A percentile compares a stretch with the other conserved stretches of the same genome.
These are phyloP conservation scores for Caenorhabditis imperialis DNA, from an alignment of 2,888 invertebrate species.

Conservation along the genomic window DNA sequence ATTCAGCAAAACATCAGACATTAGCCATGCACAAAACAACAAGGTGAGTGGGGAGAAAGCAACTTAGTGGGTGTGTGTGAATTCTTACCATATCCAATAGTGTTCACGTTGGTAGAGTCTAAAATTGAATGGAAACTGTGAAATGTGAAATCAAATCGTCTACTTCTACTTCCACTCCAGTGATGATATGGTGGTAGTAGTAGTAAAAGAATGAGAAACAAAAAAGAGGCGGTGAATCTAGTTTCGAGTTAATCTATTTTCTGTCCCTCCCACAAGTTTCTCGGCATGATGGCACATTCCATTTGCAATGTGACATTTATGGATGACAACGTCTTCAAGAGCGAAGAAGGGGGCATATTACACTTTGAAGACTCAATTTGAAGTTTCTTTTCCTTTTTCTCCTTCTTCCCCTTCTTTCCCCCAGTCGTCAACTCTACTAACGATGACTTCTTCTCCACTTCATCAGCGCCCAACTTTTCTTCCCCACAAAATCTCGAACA, in stretches of 20 bases:
- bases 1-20: background rate
- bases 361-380: no score
- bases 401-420: no score
- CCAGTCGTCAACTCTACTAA: no score
- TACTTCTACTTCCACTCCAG: constrained; percentile 16
- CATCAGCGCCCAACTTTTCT: no score
- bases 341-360: no score
- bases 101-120: constrained; percentile 33
- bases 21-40: constrained; percentile 15
- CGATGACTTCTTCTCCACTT: no score
- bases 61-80: background rate
- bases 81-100: constrained; percentile 46
- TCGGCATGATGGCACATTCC: constrained; percentile 2
- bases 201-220: constrained; percentile 17
- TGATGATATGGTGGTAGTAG: constrained; percentile 14
- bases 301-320: constrained; percentile 31
- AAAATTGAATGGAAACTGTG: constrained; percentile 17
- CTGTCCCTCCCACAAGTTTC: constrained; percentile 2
- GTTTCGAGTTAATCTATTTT: no score
- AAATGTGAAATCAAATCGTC: constrained; percentile 38
- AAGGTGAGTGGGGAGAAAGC: constrained; percentile 10
- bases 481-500: no score
- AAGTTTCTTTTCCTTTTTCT: no score
- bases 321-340: no score
- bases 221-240: no score